Evolutionary conservation across 1,140 invertebrate genomes (phyloP), one percentile per base, ranked within the genome.

Genomic region (Drosophila truncata): DNA sequence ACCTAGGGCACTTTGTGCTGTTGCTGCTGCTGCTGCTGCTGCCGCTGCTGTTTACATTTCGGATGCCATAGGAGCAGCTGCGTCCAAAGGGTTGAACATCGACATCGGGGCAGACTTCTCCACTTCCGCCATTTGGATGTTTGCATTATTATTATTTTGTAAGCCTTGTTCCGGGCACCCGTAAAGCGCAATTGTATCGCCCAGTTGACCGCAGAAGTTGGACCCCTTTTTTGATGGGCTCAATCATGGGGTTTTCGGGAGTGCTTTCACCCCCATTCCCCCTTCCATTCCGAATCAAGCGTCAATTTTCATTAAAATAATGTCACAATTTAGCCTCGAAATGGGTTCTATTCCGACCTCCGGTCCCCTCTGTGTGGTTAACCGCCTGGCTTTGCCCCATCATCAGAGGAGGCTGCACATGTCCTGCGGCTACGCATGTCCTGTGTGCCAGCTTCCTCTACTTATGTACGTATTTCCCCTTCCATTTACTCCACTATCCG

Each of bases 291-390:
- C 37, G 50, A 69, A 80, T 57, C 67, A 83, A 67, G 77, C 71
- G 71, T 80, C 84, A 88, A 80, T 88, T 74, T 87, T 88, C 83
- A 87, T 87, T 87, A 80, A 83, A 88, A 80, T 74, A 84, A 80
- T 67, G 84, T 78, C 84, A 72, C 80, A 70, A 59, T 83, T 76
- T 47, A 39, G 72, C 60, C 60, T 49, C 50, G 41, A 83, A 83
- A 77, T 78, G 71, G 80, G 23, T 29, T 55, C 47, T 29, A 37
- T 73, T 62, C 75, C 64, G 54, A 60, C 18, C 50, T 41, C 41
- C 16, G 35, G 42, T 47, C 60, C 39, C 33, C 64, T 20, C 69
- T 73, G 39, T 71, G 79, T 44, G 85, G 85, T 76, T 85, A 82
- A 90, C 85, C 85, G 70, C 66, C 42, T 64, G 33, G 78, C 72